phyloP scores from a whole-genome alignment of 2,888 invertebrate genomes.

The Orchestes rusci region DNA sequence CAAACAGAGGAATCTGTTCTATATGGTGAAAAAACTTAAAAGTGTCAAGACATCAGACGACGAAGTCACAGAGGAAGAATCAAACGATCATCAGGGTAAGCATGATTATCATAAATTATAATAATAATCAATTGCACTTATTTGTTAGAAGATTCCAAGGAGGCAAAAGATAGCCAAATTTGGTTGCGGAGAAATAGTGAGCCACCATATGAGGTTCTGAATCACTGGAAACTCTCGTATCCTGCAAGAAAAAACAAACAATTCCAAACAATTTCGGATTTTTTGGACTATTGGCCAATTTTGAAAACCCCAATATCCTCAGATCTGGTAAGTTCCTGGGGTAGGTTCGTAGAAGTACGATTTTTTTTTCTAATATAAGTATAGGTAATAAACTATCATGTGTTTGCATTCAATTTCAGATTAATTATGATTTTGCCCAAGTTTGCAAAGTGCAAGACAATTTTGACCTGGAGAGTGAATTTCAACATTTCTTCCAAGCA shows the following conservation, averaged over 20 bases:
- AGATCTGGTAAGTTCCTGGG: too few species aligned
- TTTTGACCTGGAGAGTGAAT: background rate
- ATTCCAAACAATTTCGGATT: background rate
- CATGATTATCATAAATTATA: too few species aligned
- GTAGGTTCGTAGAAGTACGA: background rate
- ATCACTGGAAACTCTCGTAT: too few species aligned
- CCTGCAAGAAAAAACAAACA: background rate
- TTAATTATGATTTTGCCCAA: background rate
- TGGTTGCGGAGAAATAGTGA: constrained; percentile 7
- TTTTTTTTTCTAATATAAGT: background rate
- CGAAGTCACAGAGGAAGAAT: too few species aligned
- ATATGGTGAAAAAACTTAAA: too few species aligned
- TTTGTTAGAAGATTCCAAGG: too few species aligned
- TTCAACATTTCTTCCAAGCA: background rate
- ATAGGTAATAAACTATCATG: background rate
- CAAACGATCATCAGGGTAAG: too few species aligned
- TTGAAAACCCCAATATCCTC: constrained; percentile 1
- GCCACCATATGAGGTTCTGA: too few species aligned
- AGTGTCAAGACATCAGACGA: too few species aligned
- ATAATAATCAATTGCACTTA: too few species aligned
- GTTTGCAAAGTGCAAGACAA: background rate
- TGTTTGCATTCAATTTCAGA: background rate
- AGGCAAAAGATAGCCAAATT: constrained; percentile 6
- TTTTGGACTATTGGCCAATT: constrained; percentile 5
- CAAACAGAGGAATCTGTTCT: too few species aligned